Base-by-base conservation (phyloP, 1,140 invertebrate species). In the Drosophila miranda region DNA sequence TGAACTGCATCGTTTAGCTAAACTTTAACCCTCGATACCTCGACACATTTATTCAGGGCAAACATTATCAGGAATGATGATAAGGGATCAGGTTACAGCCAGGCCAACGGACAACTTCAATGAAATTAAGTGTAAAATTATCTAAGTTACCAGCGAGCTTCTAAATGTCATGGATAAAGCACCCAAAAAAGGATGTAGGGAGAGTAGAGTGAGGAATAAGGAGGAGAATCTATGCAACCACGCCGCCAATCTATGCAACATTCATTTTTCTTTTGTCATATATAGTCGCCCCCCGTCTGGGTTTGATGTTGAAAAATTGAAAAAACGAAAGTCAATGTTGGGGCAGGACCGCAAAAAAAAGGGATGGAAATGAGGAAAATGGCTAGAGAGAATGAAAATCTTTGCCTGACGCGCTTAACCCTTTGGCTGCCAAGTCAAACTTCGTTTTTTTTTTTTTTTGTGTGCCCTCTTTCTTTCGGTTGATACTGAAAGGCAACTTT, bases 281-380 rank as follows among this genome's bases (percentile, higher is more conserved):
- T 50, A 48, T 68, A 42, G 62, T 9, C 30, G 0, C 11, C 48
- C 42, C 38, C 44, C 50, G 16, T 46, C 14, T 34, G 58, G 34
- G 45, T 69, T 81, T 86, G 81, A 86, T 81, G 81, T 77, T 81
- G 81, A 86, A 87, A 86, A 86, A 86, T 86, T 86, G 81, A 87
- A 87, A 87, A 83, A 86, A 81, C 64, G 69, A 81, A 68, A 87
- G 81, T 74, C 81, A 86, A 80, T 63, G 63, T 58, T 21, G 50
- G 43, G 45, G 9, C 52, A 44, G 60, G 38, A 48, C 19, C 16
- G 42, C 6, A 1, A 11, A 26, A 41, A 62, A 64, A 68, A n/a
- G 53, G 57, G 43, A 63, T 21, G 21, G 28, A 49, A 48, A 56
- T 19, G 46, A 26, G 42, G 49, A 26, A 67, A 67, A 67, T 48